Evolutionary conservation across 2,888 invertebrate genomes (phyloP).

Genomic region (Metallyticus violacea): DNA sequence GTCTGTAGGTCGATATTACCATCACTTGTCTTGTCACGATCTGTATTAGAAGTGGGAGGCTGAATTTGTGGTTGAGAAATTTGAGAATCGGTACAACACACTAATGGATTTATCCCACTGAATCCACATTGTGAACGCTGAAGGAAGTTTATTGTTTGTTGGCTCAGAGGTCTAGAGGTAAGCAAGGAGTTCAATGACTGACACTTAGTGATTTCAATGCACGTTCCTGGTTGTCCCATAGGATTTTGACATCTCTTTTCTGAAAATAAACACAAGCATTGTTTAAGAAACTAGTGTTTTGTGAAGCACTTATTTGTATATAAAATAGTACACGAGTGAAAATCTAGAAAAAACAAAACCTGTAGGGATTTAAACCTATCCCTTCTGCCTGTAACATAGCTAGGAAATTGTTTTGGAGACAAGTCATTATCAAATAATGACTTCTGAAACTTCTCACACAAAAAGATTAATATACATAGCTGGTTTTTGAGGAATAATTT

Average conservation of each 20-base stretch:
- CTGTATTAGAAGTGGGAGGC: neutral
- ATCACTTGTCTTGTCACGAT: constrained; percentile 41
- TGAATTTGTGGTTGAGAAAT: neutral
- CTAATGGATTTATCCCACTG: constrained; percentile 24
- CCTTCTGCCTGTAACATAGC: too few species aligned
- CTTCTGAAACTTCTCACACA: too few species aligned
- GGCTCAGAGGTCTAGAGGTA: constrained; percentile 17
- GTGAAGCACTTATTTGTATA: too few species aligned
- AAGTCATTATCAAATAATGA: too few species aligned
- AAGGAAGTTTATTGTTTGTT: constrained; percentile 23
- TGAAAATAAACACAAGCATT: neutral
- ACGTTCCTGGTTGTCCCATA: neutral
- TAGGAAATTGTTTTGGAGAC: too few species aligned
- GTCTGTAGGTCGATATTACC: constrained; percentile 27
- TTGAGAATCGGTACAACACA: constrained; percentile 30
- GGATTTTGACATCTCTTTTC: neutral
- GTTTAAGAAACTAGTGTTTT: too few species aligned
- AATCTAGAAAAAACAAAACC: too few species aligned
- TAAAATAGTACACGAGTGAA: too few species aligned
- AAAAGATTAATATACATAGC: too few species aligned
- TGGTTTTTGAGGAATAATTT: too few species aligned
- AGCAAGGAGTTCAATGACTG: neutral
- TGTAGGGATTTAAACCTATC: too few species aligned
- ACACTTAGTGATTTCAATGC: neutral
- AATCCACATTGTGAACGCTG: constrained; percentile 22